Evolutionary conservation across 2,888 invertebrate species (phyloP), one percentile per base, ranked within the genome.

Genomic region (Portevinia maculata): DNA sequence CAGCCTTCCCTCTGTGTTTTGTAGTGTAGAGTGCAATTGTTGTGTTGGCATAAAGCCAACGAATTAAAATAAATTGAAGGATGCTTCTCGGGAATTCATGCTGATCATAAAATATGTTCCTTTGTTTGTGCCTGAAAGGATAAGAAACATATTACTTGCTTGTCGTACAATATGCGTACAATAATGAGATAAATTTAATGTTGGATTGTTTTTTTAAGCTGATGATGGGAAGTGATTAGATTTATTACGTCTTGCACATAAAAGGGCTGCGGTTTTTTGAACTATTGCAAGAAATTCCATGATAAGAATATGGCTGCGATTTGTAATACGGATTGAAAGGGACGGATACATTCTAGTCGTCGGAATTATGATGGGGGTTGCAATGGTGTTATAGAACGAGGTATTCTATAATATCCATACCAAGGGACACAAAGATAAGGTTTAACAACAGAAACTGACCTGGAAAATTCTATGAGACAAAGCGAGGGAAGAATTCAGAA

Each of bases 51-150:
- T 59, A 37, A 41, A 60, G 81, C 81, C 81, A 83, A 83, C 76
- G 76, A 83, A 83, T 83, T 83, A 83, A 83, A 83, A 83, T 83
- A 83, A 83, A 83, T 76, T 76, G 81, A 83, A 70, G 81, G 70
- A 70, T 71, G 32, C 19, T 53, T 11, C 64, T 62, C 59, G 53
- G 62, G 60, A 34, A 62, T 71, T 60, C 75, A 52, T 57, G 62
- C 75, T 62, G 75, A 70, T 62, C 50, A 34, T 57, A 75, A 28
- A 32, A 71, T 59, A 57, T 71, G 52, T 65, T 32, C 21, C 9
- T 19, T 11, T 44, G 9, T 34, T 34, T 9, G n/a, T 30, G 53
- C 28, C 15, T 8, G 11, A 44, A 24, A 37, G 46, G 69, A 69
- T 57, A 37, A 34, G 46, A 21, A 65, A 53, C 70, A 83, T 83